Evolutionary conservation across 2,888 invertebrate genomes (phyloP), one percentile per base, ranked within the genome.

Genomic region (Caenorhabditis zanzibari): DNA sequence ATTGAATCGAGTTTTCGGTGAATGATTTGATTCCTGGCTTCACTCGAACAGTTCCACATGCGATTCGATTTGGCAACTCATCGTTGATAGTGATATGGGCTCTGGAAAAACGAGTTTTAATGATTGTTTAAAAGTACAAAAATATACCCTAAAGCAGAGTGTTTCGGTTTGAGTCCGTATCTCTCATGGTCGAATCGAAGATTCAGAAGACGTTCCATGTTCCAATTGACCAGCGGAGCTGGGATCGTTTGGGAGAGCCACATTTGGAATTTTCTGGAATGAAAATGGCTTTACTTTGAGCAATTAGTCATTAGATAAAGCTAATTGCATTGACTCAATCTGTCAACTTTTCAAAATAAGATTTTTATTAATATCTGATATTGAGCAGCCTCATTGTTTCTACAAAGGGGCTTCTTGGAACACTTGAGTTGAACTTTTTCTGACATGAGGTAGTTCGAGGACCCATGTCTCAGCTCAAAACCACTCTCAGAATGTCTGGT

Each of bases 31-130:
- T 90, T 77, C 86, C 85, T 49, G 90, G 87, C 73, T 90, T 89
- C 16, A 86, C 85, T 19, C 76, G 52, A 26, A 90, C 82, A 2
- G 87, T 89, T 49, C 90, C 90, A 61, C 91, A 92, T 76, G 93
- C 91, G 56, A 94, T 93, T 58, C 93, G 91, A 76, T 93, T 92
- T 1, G 93, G 93, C 3, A 94, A 90, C 38, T 93, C 93, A 87
- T 94, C 94, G 84, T 93, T 93, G 64, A 93, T 71, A 6, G 90
- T 89, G 22, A 86, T 84, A 68, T 90, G 90, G 16, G 90, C 89
- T n/a, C 88, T 88, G 76, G 26, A 87, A 66, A 35, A n/a, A 38
- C 7, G 0, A n/a, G 12, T 54, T 54, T 10, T 38, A 22, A 63
- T 19, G 22, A 22, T 47, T 16, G 3, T 28, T 54, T 38, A 35